Evolutionary conservation across 2,888 invertebrate species (phyloP), one percentile per base, ranked within the genome.

Genomic region (Agapostemon virescens): DNA sequence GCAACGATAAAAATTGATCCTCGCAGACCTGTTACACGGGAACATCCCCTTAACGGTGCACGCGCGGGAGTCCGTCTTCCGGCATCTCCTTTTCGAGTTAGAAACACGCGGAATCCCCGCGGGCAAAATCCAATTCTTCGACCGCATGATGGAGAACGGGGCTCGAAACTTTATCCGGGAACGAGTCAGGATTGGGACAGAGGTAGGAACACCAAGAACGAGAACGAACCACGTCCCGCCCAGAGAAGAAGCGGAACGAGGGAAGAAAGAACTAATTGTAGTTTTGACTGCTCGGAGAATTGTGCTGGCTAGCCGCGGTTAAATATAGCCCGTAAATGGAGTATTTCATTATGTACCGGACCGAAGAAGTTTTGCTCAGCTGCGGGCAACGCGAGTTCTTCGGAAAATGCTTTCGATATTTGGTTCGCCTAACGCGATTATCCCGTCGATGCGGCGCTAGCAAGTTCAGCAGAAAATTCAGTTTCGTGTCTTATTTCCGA

Each of bases 321-420:
- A 86, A 86, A 84, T 84, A 85, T 84, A 79, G 77, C 84, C 84
- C 78, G 63, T 72, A 81, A 84, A 87, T 86, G 75, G 87, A 85
- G 86, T 84, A 82, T 84, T 86, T 83, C 84, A 85, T 86, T 79
- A 85, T 82, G 74, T 36, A 61, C 23, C 52, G 66, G 26, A 38
- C 30, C 74, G 72, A 23, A 23, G 69, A 81, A 84, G 45, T 84
- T 85, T 68, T 70, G 45, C 63, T 49, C 76, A 77, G 64, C 75
- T 83, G 77, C 45, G 55, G 49, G 40, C 77, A 26, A 42, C 11
- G 20, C 9, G 26, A 45, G 42, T 15, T 23, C 67, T 30, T 33
- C 30, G 30, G 52, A 55, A 11, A 33, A 33, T 63, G 74, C 66
- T 63, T 26, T 23, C 30, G 49, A 66, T 58, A 63, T 63, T 68